A percentile compares a stretch with the other conserved stretches of the same genome.
Conservation (phyloP, 2,797 vertebrate genomes). For the Lemur catta region DNA sequence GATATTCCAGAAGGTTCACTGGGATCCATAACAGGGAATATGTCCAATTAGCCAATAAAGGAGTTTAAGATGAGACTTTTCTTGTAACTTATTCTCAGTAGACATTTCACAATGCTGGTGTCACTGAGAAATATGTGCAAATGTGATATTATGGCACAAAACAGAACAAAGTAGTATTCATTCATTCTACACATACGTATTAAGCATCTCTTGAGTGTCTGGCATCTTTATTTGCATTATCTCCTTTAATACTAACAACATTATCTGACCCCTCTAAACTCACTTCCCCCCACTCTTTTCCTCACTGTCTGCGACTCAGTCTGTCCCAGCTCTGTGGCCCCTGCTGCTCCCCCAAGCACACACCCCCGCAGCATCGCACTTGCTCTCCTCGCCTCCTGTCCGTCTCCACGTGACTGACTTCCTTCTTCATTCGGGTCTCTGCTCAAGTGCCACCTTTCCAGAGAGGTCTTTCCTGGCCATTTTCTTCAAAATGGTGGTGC, state of each 20-base stretch:
- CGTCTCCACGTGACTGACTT: neutral
- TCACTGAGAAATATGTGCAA: neutral
- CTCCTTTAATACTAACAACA: neutral
- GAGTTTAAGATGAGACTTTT: neutral
- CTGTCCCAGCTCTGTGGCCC: neutral
- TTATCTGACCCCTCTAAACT: too few relatives aligned
- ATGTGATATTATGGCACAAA: neutral
- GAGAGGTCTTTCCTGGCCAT: neutral
- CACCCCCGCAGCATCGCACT: neutral
- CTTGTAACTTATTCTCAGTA: neutral
- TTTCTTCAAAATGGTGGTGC: neutral
- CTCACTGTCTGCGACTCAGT: neutral
- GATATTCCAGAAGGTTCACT: conserved; percentile 35
- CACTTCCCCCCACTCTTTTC: neutral
- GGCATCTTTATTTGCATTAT: neutral
- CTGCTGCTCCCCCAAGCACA: neutral
- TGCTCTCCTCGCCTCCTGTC: neutral
- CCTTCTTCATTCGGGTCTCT: neutral
- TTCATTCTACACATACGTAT: neutral
- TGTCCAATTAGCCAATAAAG: neutral
- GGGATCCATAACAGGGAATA: neutral
- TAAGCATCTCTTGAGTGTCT: neutral
- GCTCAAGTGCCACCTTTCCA: neutral
- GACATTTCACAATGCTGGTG: neutral
- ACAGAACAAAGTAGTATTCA: neutral